phyloP scores from a whole-genome alignment of 1,140 invertebrate species.

The Brachionus rotundiformis region DNA sequence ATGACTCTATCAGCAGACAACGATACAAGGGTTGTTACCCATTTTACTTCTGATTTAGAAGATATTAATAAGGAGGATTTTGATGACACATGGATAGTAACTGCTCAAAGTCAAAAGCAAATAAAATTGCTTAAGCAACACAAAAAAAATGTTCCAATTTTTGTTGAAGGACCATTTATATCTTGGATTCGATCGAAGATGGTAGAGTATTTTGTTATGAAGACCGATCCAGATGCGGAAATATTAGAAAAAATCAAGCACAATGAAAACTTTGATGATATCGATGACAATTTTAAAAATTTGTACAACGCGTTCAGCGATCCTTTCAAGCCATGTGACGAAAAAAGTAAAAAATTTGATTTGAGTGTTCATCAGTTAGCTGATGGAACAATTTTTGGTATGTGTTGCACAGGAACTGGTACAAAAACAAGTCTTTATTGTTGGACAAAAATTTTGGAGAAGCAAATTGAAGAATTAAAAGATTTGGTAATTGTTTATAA shows the following conservation, averaged over 20 bases:
- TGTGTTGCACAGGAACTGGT: constrained; percentile 80
- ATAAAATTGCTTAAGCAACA: constrained; percentile 74
- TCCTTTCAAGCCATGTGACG: constrained; percentile 53
- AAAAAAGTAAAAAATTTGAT: constrained; percentile 49
- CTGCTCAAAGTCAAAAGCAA: constrained; percentile 79
- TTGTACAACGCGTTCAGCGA: constrained; percentile 13
- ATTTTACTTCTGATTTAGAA: constrained; percentile 66
- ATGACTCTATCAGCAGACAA: constrained; percentile 82
- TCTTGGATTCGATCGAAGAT: constrained; percentile 76
- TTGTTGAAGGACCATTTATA: constrained; percentile 82
- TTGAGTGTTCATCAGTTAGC: constrained; percentile 80
- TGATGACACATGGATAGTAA: constrained; percentile 78
- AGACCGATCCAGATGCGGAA: constrained; percentile 68
- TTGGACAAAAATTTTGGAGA: constrained; percentile 70
- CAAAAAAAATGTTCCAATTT: constrained; percentile 70
- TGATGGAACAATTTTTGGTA: constrained; percentile 82
- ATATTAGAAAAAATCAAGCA: constrained; percentile 59
- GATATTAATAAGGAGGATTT: constrained; percentile 76
- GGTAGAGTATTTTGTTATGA: constrained; percentile 82
- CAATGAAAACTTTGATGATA: constrained; percentile 60
- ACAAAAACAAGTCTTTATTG: constrained; percentile 78
- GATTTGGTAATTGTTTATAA: constrained; percentile 8
- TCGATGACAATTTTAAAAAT: constrained; percentile 51
- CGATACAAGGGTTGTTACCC: constrained; percentile 69
- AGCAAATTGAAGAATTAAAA: background rate